phyloP scores from a whole-genome alignment of 2,888 invertebrate genomes.

The Congeria kusceri region DNA sequence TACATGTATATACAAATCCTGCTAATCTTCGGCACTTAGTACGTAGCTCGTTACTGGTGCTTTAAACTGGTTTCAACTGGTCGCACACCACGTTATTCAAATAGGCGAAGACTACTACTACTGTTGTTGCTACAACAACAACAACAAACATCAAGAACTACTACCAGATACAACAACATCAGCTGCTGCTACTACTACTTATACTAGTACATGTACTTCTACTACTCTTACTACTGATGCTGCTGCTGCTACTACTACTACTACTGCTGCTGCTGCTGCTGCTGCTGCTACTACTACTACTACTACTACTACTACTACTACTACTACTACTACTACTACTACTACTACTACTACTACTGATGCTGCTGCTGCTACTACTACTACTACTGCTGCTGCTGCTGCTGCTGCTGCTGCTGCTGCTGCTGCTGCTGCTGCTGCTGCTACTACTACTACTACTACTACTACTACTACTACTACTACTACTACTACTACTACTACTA shows the following conservation, averaged over 20 bases:
- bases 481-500: constrained; percentile 16
- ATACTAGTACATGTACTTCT: not conserved
- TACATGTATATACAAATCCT: too few species aligned
- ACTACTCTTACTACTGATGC: too few species aligned
- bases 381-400: constrained; percentile 42
- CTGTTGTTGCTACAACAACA: not conserved
- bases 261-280: not conserved
- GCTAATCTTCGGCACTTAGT: too few species aligned
- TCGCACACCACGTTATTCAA: too few species aligned
- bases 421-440: constrained; percentile 31
- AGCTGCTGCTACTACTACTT: not conserved
- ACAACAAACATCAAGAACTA: not conserved
- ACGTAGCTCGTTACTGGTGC: too few species aligned
- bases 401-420: constrained; percentile 28
- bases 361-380: too few species aligned
- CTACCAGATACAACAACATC: too few species aligned
- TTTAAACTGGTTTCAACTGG: too few species aligned
- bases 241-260: not conserved
- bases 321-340: constrained; percentile 44
- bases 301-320: constrained; percentile 43
- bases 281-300: constrained; percentile 30
- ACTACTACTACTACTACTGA: too few species aligned
- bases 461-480: constrained; percentile 1
- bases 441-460: not conserved
- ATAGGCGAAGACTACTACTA: too few species aligned